Percentiles rank a stretch among this genome's conserved stretches.
phyloP scores from a whole-genome alignment of 2,888 invertebrate species.

The Stictocephala bisonia region DNA sequence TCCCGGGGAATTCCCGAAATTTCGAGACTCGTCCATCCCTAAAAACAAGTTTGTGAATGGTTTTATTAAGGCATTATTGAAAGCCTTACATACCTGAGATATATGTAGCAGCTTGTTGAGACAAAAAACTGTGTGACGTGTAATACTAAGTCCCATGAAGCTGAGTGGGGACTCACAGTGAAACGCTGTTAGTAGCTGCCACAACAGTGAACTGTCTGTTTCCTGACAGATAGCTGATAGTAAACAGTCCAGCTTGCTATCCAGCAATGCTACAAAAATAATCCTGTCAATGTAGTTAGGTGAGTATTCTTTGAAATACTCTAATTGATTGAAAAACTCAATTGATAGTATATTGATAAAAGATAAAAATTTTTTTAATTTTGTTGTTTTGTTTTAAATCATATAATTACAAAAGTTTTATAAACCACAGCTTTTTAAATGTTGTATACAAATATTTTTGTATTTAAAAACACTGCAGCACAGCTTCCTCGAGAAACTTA shows the following conservation, averaged over 20 bases:
- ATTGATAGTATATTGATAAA: no score
- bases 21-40: no score
- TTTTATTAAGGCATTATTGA: background rate
- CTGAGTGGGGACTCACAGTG: constrained; percentile 67
- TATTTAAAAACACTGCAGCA: no score
- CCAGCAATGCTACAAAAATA: constrained; percentile 67
- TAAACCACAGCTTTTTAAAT: no score
- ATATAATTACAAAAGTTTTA: no score
- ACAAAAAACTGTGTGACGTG: constrained; percentile 67
- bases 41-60: background rate
- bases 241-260: constrained; percentile 57
- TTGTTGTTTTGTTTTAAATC: no score
- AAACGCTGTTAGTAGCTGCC: constrained; percentile 68
- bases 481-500: no score
- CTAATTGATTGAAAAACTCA: background rate
- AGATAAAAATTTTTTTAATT: no score
- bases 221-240: constrained; percentile 59
- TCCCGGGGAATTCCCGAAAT: no score
- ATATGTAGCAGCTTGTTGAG: constrained; percentile 66
- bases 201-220: constrained; percentile 65
- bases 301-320: background rate
- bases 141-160: constrained; percentile 70
- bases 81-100: background rate
- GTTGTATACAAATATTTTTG: no score
- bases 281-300: no score